These are phyloP conservation scores for Dasysyrphus tricinctus DNA, from an alignment of 2,888 invertebrate genomes.

Conservation along the genomic window DNA sequence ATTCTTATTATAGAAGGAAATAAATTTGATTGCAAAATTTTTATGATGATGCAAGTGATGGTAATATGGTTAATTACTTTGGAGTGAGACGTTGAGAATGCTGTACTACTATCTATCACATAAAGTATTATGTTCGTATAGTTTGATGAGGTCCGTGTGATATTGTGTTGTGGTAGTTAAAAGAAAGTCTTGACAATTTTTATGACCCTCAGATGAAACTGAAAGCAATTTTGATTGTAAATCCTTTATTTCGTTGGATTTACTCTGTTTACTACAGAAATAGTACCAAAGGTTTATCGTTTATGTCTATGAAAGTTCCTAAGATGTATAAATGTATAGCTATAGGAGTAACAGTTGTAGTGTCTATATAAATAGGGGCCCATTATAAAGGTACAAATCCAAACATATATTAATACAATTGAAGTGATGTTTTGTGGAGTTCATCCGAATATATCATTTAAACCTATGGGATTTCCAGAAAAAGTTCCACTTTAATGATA, in stretches of 20 bases:
- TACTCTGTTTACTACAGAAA: conserved; percentile 4
- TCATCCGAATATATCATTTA: too few species aligned
- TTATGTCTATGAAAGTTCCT: too few species aligned
- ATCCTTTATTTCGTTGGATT: conserved; percentile 67
- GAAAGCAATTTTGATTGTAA: conserved; percentile 55
- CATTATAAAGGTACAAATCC: too few species aligned
- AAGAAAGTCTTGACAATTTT: conserved; percentile 36
- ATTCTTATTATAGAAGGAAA: conserved; percentile 73
- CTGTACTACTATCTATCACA: conserved; percentile 32
- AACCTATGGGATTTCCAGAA: too few species aligned
- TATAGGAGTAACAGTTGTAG: too few species aligned
- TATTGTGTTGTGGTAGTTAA: conserved; percentile 27
- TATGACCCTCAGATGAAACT: conserved; percentile 45
- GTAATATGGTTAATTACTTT: conserved; percentile 72
- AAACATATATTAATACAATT: too few species aligned
- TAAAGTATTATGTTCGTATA: conserved; percentile 11
- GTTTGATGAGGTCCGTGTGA: conserved; percentile 26
- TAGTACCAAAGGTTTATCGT: background rate
- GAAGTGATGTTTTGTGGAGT: too few species aligned
- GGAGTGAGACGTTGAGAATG: conserved; percentile 45
- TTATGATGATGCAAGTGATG: conserved; percentile 74
- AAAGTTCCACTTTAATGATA: too few species aligned
- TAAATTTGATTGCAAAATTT: conserved; percentile 74
- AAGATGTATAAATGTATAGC: too few species aligned
- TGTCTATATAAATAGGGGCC: too few species aligned